Evolutionary conservation across 2,797 vertebrate species (phyloP).

Genomic region (Parauchenoglanis ngamensis): DNA sequence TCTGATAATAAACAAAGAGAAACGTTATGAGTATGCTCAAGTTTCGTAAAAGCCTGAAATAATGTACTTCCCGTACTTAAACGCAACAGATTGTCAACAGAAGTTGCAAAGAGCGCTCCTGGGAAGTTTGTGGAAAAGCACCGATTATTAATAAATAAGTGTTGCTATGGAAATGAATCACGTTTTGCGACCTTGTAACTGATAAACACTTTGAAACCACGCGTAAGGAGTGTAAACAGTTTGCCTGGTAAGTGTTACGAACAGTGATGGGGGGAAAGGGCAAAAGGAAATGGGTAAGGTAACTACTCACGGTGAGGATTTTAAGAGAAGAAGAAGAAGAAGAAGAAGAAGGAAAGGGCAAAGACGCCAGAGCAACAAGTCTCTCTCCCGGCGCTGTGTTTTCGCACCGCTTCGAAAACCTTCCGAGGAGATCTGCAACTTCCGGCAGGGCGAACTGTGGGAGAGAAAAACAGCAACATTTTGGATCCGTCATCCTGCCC

Average conservation of each 20-base stretch:
- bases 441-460: constrained; percentile 82
- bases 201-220: not conserved
- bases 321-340: constrained; percentile 61
- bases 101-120: not conserved
- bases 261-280: not conserved
- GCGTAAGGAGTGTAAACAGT: constrained; percentile 46
- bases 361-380: constrained; percentile 78
- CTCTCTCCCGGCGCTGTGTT: constrained; percentile 76
- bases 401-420: constrained; percentile 88
- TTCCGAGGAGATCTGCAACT: constrained; percentile 88
- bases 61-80: not conserved
- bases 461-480: constrained; percentile 79
- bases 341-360: constrained; percentile 49
- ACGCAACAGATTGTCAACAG: constrained; percentile 13
- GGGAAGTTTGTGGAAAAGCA: not conserved
- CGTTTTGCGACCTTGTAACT: not conserved
- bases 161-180: not conserved
- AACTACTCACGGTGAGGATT: constrained; percentile 73
- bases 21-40: too few relatives aligned
- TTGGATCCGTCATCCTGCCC: constrained; percentile 86
- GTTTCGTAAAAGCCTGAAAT: not conserved
- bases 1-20: not conserved
- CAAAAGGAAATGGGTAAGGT: constrained; percentile 38
- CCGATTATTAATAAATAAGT: not conserved
- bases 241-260: not conserved